A percentile compares a stretch with the other conserved stretches of the same genome.
Evolutionary conservation across 2,797 vertebrate species (phyloP).

Genomic region (Gallinago solitaria): DNA sequence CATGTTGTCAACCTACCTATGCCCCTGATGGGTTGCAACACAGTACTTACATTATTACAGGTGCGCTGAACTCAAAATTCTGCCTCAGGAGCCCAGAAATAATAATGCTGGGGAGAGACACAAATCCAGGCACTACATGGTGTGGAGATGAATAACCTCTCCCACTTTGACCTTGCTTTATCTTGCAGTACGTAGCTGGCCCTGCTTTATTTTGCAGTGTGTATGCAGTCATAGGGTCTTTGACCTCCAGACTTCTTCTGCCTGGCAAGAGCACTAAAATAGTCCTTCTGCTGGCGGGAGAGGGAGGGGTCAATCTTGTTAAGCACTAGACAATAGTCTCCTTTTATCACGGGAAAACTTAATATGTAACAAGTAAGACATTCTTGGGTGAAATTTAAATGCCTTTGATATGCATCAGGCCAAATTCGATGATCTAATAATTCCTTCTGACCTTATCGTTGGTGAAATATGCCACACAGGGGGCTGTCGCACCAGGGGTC

Average conservation of each 20-base stretch:
- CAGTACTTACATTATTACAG: background rate
- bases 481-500: background rate
- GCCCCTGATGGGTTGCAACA: background rate
- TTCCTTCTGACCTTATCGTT: background rate
- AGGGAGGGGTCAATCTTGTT: background rate
- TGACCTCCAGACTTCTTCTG: background rate
- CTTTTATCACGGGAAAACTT: background rate
- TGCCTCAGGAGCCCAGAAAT: background rate
- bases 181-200: background rate
- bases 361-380: slow-evolving; percentile 32
- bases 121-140: background rate
- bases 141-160: background rate
- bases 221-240: background rate
- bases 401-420: slow-evolving; percentile 5
- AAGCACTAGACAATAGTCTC: background rate
- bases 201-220: background rate
- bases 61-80: background rate
- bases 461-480: background rate
- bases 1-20: background rate
- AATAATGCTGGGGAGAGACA: background rate
- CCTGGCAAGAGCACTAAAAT: background rate
- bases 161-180: background rate
- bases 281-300: background rate
- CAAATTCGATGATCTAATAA: background rate
- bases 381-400: slow-evolving; percentile 15